Conservation (phyloP, 2,113 vertebrate genomes). For the Phainopepla nitens region DNA sequence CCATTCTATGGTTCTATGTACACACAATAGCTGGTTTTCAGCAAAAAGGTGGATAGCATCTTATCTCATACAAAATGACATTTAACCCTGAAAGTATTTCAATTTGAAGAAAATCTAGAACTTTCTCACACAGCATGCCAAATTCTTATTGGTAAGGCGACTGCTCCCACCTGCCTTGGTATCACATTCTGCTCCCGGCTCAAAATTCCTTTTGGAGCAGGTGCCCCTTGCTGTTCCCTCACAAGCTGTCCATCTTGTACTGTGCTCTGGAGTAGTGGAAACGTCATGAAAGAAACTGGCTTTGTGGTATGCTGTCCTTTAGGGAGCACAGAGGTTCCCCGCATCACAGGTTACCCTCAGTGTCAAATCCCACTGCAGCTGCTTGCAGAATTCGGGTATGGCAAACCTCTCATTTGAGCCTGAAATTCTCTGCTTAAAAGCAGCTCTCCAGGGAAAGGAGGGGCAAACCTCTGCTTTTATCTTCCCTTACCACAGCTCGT, state of each 20-base stretch:
- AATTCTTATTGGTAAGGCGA: neutral
- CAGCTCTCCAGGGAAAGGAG: neutral
- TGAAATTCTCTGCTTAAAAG: neutral
- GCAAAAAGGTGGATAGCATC: neutral
- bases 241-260: neutral
- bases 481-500: neutral
- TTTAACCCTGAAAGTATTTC: neutral
- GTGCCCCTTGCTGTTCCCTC: neutral
- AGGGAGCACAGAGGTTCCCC: neutral
- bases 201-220: rapidly evolving
- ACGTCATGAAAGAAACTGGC: neutral
- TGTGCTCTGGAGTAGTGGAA: neutral
- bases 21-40: neutral
- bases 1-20: neutral
- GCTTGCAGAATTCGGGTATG: rapidly evolving
- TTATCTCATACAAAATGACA: neutral
- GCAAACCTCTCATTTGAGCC: neutral
- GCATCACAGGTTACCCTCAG: neutral
- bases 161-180: neutral
- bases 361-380: neutral
- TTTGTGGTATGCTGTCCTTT: neutral
- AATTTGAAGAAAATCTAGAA: neutral
- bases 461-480: neutral
- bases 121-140: neutral
- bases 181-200: rapidly evolving